Percentiles rank a stretch among this genome's conserved stretches.
Conservation (phyloP, 2,888 invertebrate genomes). For the Aspidiotus rigidus region DNA sequence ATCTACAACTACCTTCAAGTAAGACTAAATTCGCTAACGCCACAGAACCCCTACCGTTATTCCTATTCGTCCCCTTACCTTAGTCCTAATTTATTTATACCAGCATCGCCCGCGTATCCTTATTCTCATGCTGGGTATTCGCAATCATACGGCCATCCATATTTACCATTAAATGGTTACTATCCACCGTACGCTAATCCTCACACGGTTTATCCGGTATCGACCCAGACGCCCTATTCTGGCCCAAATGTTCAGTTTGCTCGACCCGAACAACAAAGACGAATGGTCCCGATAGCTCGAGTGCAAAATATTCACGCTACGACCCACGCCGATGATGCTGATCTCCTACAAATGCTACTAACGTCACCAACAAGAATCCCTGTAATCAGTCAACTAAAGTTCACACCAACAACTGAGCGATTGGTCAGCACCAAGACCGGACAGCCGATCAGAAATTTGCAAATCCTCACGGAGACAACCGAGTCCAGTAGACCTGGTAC, state of each 20-base stretch:
- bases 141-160: conserved; percentile 28
- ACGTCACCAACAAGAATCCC: conserved; percentile 34
- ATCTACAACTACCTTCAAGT: conserved; percentile 38
- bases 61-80: conserved; percentile 26
- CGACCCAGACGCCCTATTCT: conserved; percentile 27
- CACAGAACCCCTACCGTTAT: background rate
- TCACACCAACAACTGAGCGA: conserved; percentile 27
- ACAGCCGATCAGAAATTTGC: conserved; percentile 38
- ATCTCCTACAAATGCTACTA: conserved; percentile 39
- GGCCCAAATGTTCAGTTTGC: conserved; percentile 37
- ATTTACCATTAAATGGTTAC: conserved; percentile 29
- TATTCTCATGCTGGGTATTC: conserved; percentile 25
- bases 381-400: conserved; percentile 16
- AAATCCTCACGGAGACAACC: conserved; percentile 37
- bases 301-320: conserved; percentile 23
- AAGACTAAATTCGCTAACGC: conserved; percentile 1
- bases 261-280: conserved; percentile 19
- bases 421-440: conserved; percentile 14
- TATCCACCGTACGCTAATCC: conserved; percentile 27
- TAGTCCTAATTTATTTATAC: conserved; percentile 8
- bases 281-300: conserved; percentile 4
- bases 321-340: conserved; percentile 34
- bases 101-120: background rate
- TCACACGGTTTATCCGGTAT: conserved; percentile 17
- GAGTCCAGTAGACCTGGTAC: conserved; percentile 30